Percentiles rank a stretch among this genome's conserved stretches.
Conservation (phyloP, 1,140 invertebrate species). For the Sycobia sp. region DNA sequence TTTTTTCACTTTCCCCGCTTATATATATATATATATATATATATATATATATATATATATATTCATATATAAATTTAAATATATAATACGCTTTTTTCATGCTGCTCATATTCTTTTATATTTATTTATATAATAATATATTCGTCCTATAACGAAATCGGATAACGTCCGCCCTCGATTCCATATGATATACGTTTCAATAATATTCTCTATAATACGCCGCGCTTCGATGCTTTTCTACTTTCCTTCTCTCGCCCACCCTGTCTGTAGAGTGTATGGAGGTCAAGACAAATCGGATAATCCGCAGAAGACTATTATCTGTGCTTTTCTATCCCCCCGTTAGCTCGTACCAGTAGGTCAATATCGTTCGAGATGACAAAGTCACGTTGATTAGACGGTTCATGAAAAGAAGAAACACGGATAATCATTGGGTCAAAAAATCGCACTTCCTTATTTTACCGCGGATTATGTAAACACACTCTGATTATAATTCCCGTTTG, state of each 20-base stretch:
- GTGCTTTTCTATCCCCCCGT: neutral
- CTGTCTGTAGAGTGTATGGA: too few species aligned
- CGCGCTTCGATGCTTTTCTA: conserved; percentile 31
- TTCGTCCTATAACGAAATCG: conserved; percentile 33
- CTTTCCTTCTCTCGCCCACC: conserved; percentile 29
- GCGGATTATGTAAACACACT: too few species aligned
- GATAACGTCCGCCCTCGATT: conserved; percentile 29
- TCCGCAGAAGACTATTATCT: too few species aligned
- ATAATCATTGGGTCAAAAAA: too few species aligned
- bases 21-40: conserved; percentile 37
- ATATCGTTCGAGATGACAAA: too few species aligned
- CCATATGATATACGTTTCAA: conserved; percentile 27
- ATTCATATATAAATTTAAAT: conserved; percentile 39
- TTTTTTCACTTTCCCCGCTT: too few species aligned
- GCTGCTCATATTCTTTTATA: conserved; percentile 34
- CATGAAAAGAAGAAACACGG: too few species aligned
- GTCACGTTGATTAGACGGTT: too few species aligned
- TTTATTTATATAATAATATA: conserved; percentile 38
- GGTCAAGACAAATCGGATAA: too few species aligned
- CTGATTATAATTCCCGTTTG: too few species aligned
- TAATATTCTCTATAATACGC: conserved; percentile 34
- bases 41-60: conserved; percentile 37
- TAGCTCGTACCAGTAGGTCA: neutral
- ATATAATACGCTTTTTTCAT: conserved; percentile 40
- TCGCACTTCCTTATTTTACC: too few species aligned